These are phyloP conservation scores for Cirrhinus mrigala DNA, from an alignment of 2,797 vertebrate genomes.

Conservation along the genomic window DNA sequence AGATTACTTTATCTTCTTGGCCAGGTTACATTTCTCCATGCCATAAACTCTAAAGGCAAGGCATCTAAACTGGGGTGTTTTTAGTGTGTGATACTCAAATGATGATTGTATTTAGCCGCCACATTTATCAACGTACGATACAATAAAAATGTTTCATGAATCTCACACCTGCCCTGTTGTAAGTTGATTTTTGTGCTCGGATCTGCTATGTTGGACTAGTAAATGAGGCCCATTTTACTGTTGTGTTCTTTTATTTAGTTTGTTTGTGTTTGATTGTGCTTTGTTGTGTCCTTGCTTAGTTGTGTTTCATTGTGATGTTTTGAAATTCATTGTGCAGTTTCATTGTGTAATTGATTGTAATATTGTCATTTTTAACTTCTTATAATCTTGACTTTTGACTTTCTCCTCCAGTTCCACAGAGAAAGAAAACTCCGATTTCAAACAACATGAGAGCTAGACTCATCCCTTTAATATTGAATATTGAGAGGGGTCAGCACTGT, in stretches of 20 bases:
- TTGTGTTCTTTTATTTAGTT: background rate
- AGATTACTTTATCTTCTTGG: too few species aligned
- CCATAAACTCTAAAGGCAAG: too few species aligned
- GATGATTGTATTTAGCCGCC: too few species aligned
- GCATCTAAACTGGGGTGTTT: too few species aligned
- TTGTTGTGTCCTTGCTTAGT: background rate
- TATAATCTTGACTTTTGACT: background rate
- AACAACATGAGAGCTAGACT: background rate
- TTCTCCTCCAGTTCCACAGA: background rate
- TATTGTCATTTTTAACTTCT: background rate
- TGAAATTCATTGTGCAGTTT: background rate
- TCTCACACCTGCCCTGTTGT: too few species aligned
- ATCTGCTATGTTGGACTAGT: too few species aligned
- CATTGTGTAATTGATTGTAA: background rate
- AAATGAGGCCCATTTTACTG: too few species aligned
- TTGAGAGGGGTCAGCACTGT: slow-evolving; percentile 28
- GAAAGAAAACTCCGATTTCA: background rate
- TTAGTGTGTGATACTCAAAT: too few species aligned
- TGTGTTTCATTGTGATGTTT: background rate
- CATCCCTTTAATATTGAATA: slow-evolving; percentile 21
- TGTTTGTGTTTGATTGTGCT: background rate
- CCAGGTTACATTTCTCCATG: too few species aligned
- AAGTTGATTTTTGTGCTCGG: too few species aligned
- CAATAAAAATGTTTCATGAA: too few species aligned
- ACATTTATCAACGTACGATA: too few species aligned